Conservation (phyloP, 2,888 invertebrate species). For the Nephrotoma flavescens region DNA sequence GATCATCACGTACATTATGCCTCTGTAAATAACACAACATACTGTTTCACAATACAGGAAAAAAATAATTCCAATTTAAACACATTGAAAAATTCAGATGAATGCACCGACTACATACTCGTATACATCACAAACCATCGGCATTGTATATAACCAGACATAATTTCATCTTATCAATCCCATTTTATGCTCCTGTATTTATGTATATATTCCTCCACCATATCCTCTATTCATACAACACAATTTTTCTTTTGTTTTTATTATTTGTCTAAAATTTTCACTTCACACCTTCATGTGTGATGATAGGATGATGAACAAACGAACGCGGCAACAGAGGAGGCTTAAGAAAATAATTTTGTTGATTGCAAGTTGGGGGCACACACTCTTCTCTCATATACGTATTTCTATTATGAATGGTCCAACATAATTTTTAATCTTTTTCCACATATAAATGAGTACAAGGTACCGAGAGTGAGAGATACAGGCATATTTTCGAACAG, state of each 20-base stretch:
- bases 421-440: background rate
- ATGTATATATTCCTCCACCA: background rate
- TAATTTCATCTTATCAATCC: background rate
- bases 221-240: background rate
- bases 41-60: background rate
- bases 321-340: background rate
- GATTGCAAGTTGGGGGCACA: background rate
- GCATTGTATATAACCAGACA: background rate
- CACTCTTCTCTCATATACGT: background rate
- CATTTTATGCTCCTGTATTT: background rate
- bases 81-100: background rate
- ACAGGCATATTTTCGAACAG: background rate
- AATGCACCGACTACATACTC: background rate
- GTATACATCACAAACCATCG: background rate
- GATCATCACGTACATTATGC: background rate
- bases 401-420: background rate
- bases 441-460: background rate
- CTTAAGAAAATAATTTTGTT: background rate
- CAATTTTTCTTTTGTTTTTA: background rate
- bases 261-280: background rate
- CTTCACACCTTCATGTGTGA: background rate
- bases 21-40: background rate
- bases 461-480: background rate
- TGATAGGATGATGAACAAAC: background rate
- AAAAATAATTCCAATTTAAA: background rate